Base-by-base conservation (phyloP, 2,113 vertebrate genomes). In the Leptosomus discolor region DNA sequence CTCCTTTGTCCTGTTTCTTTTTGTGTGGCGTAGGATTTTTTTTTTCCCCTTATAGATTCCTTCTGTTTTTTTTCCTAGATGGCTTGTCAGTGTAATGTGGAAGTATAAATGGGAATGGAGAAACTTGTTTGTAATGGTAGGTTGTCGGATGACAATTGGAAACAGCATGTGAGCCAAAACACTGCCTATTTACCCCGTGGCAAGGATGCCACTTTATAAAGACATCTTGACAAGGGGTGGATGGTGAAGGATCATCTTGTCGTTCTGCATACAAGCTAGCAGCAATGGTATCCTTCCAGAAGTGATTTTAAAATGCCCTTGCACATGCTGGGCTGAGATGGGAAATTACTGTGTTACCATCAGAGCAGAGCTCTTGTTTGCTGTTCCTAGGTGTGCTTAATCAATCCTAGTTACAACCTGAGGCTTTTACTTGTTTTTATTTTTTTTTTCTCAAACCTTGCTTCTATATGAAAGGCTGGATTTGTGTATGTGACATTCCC, bases 1-100 rank as follows among this genome's bases (percentile, higher is more conserved):
- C 27, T 94, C 60, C 27, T 64, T n/a, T n/a, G 64, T 76, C 27
- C 20, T n/a, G 6, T 54, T 91, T 68, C 39, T 85, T 54, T 60
- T 50, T 61, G 12, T 21, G 8, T 37, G 65, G 22, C 5, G 5
- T 9, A 24, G 15, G 37, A 15, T 24, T 30, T 2, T 45, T 32
- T 26, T 8, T 5, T 1, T 0, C 5, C 8, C 26, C 14, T 6
- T 5, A 1, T 15, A 27, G 13, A 12, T 10, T 24, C 23, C 27
- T 85, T 68, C 11, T 74, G 3, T 21, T 51, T 91, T 82, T 46
- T 76, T 86, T 45, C 20, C 17, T 75, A 37, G 11, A 11, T 1
- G 5, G 21, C 20, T 92, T 70, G 9, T 70, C 18, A 41, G 1
- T 4, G 12, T 51, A 50, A 56, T 63, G 12, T 2, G 6, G 86